Evolutionary conservation across 1,140 invertebrate genomes (phyloP), one percentile per base, ranked within the genome.

Genomic region (Mamestra configurata): DNA sequence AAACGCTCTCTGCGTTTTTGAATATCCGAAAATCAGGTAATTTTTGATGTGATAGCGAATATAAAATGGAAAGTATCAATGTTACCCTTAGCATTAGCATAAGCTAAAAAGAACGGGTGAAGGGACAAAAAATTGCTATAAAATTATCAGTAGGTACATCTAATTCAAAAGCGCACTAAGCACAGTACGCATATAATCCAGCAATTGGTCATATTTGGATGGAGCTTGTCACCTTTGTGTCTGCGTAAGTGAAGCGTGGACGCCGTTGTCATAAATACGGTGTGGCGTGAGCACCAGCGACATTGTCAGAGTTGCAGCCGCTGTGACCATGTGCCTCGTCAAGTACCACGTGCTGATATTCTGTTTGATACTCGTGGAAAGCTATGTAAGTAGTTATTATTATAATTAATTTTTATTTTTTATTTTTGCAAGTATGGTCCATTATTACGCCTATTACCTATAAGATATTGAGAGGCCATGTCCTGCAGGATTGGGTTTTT

Each of bases 161-260:
- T 18, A 66, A 66, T 66, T 37, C 31, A 64, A 64, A 64, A 64
- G 59, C 59, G 59, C 59, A 64, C 27, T 37, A 64, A 37, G 10
- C 40, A 37, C 55, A 20, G 55, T 55, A 11, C 55, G 57, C 20
- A 49, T 61, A 57, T 61, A 13, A 76, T 24, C n/a, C 22, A 64
- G 57, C 53, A 77, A 70, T 77, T 71, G 53, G 61, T 61, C 22
- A 77, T 72, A 73, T 78, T 78, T 73, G 68, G 46, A 51, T 68
- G 68, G 31, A 43, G 61, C 66, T 20, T 66, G 59, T 66, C 43
- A 75, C 72, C 70, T 53, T 81, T 85, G 77, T 87, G 66, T 55
- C 22, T 31, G 22, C 22, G 51, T n/a, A 82, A 84, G 82, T 87
- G 85, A 86, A 68, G 85, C 87, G 80, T 88, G 84, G 70, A 70